Evolutionary conservation across 2,797 vertebrate species (phyloP).

Genomic region (Chaetophractus vellerosus): DNA sequence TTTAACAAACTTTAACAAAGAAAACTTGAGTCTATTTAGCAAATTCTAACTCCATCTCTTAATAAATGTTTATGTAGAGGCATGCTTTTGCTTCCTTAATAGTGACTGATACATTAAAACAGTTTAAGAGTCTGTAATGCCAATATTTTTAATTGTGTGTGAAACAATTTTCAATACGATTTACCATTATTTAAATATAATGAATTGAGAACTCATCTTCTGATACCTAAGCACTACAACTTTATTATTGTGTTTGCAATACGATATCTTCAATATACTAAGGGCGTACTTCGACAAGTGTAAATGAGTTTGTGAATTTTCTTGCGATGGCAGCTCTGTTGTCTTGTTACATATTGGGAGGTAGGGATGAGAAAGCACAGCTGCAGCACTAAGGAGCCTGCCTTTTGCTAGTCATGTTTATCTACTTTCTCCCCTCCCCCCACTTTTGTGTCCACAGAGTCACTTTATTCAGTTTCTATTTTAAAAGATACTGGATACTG

Average conservation of each 20-base stretch:
- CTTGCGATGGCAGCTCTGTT: background rate
- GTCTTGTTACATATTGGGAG: background rate
- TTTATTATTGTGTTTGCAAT: background rate
- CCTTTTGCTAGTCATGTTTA: background rate
- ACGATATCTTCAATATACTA: background rate
- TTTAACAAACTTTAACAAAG: background rate
- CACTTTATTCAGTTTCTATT: background rate
- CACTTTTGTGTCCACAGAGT: background rate
- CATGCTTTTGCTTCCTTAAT: background rate
- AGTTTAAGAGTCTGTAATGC: background rate
- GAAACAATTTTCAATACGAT: background rate
- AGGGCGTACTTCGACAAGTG: background rate
- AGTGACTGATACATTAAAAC: background rate
- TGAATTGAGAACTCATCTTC: conserved; percentile 20
- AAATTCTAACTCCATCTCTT: background rate
- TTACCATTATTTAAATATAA: background rate
- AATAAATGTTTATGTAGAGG: background rate
- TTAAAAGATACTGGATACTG: background rate
- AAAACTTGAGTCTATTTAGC: background rate
- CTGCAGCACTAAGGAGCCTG: background rate
- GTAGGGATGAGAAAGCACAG: fast-evolving
- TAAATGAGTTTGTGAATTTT: background rate
- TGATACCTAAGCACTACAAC: background rate
- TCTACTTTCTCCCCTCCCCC: background rate
- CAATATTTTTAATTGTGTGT: background rate